A percentile compares a stretch with the other conserved stretches of the same genome.
phyloP scores from a whole-genome alignment of 2,797 vertebrate species.

The Lophius americanus region DNA sequence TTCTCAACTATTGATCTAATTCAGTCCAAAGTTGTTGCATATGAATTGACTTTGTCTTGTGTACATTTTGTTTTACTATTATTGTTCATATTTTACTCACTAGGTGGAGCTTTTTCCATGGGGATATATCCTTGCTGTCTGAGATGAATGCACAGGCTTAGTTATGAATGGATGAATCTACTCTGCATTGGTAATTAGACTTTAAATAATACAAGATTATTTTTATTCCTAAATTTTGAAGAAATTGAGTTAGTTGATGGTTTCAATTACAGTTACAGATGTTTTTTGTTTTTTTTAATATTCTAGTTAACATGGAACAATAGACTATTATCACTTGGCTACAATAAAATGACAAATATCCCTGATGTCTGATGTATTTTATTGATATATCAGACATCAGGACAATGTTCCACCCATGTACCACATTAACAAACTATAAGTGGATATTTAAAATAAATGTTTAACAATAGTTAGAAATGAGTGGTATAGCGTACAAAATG shows the following conservation, averaged over 20 bases:
- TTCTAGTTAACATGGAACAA: not conserved
- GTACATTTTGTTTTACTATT: no score
- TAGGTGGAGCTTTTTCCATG: no score
- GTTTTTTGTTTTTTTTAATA: no score
- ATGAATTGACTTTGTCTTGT: no score
- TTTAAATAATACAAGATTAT: not conserved
- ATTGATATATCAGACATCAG: constrained; percentile 1
- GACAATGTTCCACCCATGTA: constrained; percentile 9
- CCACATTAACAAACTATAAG: constrained; percentile 24
- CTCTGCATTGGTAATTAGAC: not conserved
- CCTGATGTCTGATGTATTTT: constrained; percentile 16
- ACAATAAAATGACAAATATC: constrained; percentile 5
- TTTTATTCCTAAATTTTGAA: not conserved
- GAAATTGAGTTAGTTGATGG: constrained; percentile 2
- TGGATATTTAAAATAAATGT: constrained; percentile 41
- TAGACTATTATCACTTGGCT: not conserved
- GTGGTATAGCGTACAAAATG: constrained; percentile 53
- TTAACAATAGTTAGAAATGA: constrained; percentile 45
- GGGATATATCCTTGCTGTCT: no score
- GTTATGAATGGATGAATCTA: not conserved
- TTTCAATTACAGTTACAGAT: no score
- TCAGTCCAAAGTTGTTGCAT: no score
- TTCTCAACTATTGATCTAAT: no score
- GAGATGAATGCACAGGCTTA: no score
- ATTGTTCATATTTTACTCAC: no score